Percentiles rank a stretch among this genome's conserved stretches.
These are phyloP conservation scores for Porites evermanni DNA, from an alignment of 92 coral and sea anemone species.

Conservation along the genomic window DNA sequence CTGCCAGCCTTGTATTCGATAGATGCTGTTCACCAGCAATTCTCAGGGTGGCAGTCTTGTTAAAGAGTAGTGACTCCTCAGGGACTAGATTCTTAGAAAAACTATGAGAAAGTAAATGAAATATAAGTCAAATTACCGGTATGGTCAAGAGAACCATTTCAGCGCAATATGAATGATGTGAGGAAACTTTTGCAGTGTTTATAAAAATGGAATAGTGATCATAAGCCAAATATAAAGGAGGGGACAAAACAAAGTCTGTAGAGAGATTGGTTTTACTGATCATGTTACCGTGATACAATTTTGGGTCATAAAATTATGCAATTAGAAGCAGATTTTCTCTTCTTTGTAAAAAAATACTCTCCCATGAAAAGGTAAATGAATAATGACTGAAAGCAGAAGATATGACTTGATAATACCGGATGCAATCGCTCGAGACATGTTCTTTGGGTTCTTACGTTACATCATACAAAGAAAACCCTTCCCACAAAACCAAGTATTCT, in stretches of 20 bases:
- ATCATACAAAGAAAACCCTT: constrained; percentile 29
- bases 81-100: constrained; percentile 34
- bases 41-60: constrained; percentile 23
- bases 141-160: no score
- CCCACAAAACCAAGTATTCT: constrained; percentile 43
- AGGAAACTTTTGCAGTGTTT: neutral
- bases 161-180: neutral
- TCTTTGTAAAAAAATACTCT: neutral
- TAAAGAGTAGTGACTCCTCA: neutral
- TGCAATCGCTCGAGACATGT: constrained; percentile 35
- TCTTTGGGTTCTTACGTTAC: constrained; percentile 26
- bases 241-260: neutral
- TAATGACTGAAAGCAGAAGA: neutral
- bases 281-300: neutral
- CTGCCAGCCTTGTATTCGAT: constrained; percentile 24
- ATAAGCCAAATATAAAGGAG: neutral
- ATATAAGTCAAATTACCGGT: neutral
- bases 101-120: neutral
- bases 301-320: no score
- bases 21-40: constrained; percentile 47
- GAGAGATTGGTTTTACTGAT: neutral
- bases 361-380: neutral
- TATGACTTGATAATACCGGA: constrained; percentile 36
- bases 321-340: neutral
- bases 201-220: neutral